Evolutionary conservation across 2,113 vertebrate genomes (phyloP).

Genomic region (Eulemur macaco): DNA sequence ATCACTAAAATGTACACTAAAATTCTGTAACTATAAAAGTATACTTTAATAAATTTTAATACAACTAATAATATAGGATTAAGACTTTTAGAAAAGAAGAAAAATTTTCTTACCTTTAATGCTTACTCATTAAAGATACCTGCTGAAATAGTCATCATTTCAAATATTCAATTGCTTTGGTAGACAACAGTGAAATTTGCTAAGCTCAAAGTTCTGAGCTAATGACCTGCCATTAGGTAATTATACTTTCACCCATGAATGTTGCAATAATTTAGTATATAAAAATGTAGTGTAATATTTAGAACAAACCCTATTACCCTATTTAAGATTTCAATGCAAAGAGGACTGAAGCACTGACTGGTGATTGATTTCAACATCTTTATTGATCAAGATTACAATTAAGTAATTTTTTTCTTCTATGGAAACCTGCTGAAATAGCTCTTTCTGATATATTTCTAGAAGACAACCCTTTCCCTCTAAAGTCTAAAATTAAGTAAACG

Average conservation of each 20-base stretch:
- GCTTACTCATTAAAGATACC: conserved; percentile 67
- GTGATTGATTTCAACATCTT: conserved; percentile 20
- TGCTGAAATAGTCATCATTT: conserved; percentile 74
- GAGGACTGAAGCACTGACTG: background rate
- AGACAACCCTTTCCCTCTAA: background rate
- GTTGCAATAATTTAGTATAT: background rate
- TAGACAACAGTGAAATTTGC: conserved; percentile 62
- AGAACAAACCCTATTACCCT: conserved; percentile 36
- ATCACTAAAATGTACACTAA: conserved; percentile 24
- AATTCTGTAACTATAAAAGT: background rate
- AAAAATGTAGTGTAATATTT: conserved; percentile 33
- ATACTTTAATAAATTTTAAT: conserved; percentile 34
- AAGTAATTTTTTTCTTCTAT: conserved; percentile 11
- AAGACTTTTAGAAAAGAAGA: conserved; percentile 32
- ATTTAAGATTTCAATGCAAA: conserved; percentile 31
- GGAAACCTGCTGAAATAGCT: conserved; percentile 27
- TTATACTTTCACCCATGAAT: conserved; percentile 9
- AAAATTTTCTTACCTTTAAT: conserved; percentile 57
- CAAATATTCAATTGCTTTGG: conserved; percentile 52
- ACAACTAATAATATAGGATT: background rate
- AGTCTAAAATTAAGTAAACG: background rate
- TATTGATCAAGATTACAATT: conserved; percentile 11
- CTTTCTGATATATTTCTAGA: background rate
- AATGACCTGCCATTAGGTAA: conserved; percentile 21
- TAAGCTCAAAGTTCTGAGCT: conserved; percentile 78